Conservation (phyloP, 2,797 vertebrate genomes). For the Danionella dracula region DNA sequence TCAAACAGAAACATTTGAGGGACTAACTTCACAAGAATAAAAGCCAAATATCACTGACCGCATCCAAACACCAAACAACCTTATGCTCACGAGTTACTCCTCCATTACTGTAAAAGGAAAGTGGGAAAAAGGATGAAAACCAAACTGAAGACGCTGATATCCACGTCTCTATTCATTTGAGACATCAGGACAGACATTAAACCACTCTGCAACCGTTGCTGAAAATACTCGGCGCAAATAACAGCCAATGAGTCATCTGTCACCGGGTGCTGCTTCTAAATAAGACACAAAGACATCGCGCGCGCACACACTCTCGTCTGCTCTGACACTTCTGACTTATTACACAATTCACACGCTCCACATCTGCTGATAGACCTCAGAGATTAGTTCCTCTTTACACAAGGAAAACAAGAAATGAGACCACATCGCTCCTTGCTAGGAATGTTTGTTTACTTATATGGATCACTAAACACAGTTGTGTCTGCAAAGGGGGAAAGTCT, state of each 20-base stretch:
- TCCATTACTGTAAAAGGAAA: too few relatives aligned
- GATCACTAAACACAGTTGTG: too few relatives aligned
- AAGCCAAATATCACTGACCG: too few relatives aligned
- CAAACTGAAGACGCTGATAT: too few relatives aligned
- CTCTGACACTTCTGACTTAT: slow-evolving; percentile 5
- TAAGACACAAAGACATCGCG: slow-evolving; percentile 17
- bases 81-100: too few relatives aligned
- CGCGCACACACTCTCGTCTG: background rate
- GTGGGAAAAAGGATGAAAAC: too few relatives aligned
- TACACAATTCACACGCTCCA: slow-evolving; percentile 4
- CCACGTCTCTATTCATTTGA: too few relatives aligned
- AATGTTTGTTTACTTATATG: too few relatives aligned
- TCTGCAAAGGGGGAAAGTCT: too few relatives aligned
- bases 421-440: background rate
- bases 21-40: too few relatives aligned
- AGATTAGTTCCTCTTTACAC: background rate
- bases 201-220: slow-evolving; percentile 6
- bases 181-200: background rate
- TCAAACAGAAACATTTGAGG: too few relatives aligned
- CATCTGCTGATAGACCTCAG: background rate
- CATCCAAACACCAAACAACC: too few relatives aligned
- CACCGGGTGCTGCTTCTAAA: slow-evolving; percentile 32
- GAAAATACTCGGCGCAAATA: slow-evolving; percentile 38
- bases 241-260: slow-evolving; percentile 34
- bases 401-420: background rate